phyloP scores from a whole-genome alignment of 2,113 vertebrate genomes.

The Cyanoderma ruficeps region DNA sequence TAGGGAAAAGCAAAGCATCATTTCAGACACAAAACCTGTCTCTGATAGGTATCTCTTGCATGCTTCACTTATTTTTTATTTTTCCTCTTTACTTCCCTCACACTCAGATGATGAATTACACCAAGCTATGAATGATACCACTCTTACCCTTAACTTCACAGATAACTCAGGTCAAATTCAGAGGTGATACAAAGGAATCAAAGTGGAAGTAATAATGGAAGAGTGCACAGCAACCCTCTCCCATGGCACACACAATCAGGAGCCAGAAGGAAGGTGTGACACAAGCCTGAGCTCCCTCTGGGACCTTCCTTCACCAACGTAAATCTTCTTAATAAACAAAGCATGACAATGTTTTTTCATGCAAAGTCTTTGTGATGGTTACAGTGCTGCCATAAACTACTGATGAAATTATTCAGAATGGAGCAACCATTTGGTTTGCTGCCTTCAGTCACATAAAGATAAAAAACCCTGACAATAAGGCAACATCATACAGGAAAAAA shows the following conservation, averaged over 20 bases:
- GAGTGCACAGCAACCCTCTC: fast-evolving
- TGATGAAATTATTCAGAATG: neutral
- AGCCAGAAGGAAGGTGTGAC: neutral
- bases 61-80: neutral
- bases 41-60: neutral
- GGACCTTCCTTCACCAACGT: neutral
- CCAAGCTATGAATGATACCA: neutral
- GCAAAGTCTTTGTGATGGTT: neutral
- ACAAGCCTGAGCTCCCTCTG: neutral
- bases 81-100: neutral
- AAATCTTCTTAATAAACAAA: neutral
- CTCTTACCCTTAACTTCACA: neutral
- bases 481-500: neutral
- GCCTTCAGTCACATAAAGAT: neutral
- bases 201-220: neutral
- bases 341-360: neutral
- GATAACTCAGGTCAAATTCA: neutral
- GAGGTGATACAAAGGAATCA: neutral
- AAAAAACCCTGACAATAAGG: neutral
- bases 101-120: neutral
- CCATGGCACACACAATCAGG: fast-evolving
- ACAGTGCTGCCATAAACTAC: neutral
- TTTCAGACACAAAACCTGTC: neutral
- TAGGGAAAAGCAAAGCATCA: neutral
- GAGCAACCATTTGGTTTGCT: neutral